Evolutionary conservation across 2,113 vertebrate genomes (phyloP), one percentile per base, ranked within the genome.

Genomic region (Rhinoderma darwinii): DNA sequence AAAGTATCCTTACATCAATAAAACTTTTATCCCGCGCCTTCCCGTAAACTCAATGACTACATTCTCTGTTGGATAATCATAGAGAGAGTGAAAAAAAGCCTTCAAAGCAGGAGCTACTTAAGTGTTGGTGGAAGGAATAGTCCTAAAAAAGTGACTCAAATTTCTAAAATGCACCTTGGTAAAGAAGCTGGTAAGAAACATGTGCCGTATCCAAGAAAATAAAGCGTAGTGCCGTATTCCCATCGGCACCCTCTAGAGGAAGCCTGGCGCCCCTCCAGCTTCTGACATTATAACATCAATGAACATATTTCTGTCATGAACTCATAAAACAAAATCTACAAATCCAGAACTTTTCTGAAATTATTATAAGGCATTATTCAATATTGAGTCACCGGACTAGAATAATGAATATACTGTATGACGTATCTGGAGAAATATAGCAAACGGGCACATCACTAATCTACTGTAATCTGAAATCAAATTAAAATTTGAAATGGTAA

Each of bases 51-150:
- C 63, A 87, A 87, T 82, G 86, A 87, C 79, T 74, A 10, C 79
- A 82, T 82, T 87, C 78, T 87, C 68, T 75, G 68, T 75, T 87
- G 86, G 78, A 81, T 82, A 87, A 87, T 87, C 78, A 87, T 66
- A 54, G 59, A 66, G 30, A 70, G 63, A 35, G 20, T 12, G 25
- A 72, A 61, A 78, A 78, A 17, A 77, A 11, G 41, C 2, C 56
- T 70, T 86, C 59, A 79, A 79, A 86, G 73, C 17, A 30, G 37
- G 37, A 73, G 22, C 72, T 44, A 39, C 68, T 84, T 80, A 86
- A 84, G 83, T 76, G 83, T 50, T 75, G 72, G 20, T 43, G 72
- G 47, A 84, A 87, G n/a, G 66, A 70, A 82, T 82, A 82, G 30
- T 73, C 50, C 37, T 15, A 54, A 11, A 61, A 68, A 32, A 75